These are phyloP conservation scores for Philereme transversata DNA, from an alignment of 2,888 invertebrate species.

Conservation along the genomic window DNA sequence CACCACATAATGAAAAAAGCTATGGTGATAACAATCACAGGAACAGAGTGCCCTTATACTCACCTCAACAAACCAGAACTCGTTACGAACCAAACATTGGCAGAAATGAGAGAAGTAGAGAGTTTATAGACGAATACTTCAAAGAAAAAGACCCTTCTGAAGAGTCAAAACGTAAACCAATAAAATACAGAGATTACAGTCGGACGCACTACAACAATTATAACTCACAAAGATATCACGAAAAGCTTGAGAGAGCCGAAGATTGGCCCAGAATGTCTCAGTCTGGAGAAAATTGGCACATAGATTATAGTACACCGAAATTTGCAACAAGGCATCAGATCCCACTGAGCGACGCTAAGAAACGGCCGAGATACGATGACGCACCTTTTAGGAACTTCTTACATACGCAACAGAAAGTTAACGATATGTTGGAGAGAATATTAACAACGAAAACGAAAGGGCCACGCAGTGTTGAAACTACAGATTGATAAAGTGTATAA, in stretches of 20 bases:
- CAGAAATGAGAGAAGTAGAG: constrained; percentile 10
- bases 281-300: constrained; percentile 27
- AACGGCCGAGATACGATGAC: constrained; percentile 53
- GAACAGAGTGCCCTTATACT: constrained; percentile 4
- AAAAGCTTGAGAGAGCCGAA: constrained; percentile 52
- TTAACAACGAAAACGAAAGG: constrained; percentile 52
- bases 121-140: constrained; percentile 18
- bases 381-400: constrained; percentile 65
- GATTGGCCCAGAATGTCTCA: constrained; percentile 14
- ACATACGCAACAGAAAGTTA: constrained; percentile 72
- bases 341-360: constrained; percentile 52
- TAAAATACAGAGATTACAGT: constrained; percentile 21
- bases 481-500: constrained; percentile 11
- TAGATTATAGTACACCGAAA: constrained; percentile 31
- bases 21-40: constrained; percentile 4
- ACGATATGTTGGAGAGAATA: constrained; percentile 67
- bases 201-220: constrained; percentile 29
- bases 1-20: constrained; percentile 1
- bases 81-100: constrained; percentile 1
- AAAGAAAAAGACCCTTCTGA: constrained; percentile 8
- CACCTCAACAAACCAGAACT: neutral
- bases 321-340: constrained; percentile 57
- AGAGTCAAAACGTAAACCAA: constrained; percentile 8
- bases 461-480: constrained; percentile 53
- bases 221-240: constrained; percentile 52